Evolutionary conservation across 1,140 invertebrate genomes (phyloP), one percentile per base, ranked within the genome.

Genomic region (Rhopalosiphum padi): DNA sequence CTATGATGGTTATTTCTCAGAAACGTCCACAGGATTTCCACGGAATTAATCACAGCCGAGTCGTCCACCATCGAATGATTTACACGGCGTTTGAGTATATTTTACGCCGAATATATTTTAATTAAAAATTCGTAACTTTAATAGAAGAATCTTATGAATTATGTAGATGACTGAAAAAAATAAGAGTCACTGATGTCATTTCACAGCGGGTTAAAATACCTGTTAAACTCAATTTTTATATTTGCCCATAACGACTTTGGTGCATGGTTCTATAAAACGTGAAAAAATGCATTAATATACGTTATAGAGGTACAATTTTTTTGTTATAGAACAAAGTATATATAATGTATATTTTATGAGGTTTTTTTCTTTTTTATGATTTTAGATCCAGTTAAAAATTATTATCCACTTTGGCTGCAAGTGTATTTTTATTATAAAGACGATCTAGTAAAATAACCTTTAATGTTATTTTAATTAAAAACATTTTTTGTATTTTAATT

Each of bases 71-170:
- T 68, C 60, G 60, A 68, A 68, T 68, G 30, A n/a, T 68, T 68
- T 68, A 68, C 60, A 68, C 30, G 60, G 60, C 30, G 60, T 68
- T 68, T n/a, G 30, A 68, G 60, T 68, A 68, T 68, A 68, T 68
- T n/a, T 68, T 68, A 68, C 30, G 60, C 60, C 60, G 60, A 68
- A 68, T 68, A 68, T 68, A 68, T 68, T 68, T 68, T 68, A n/a
- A 68, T 68, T 68, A 68, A 68, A 68, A 68, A 68, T 15, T 68
- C 60, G 60, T n/a, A 18, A 68, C 60, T n/a, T n/a, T 18, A 68
- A 68, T 68, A 11, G 30, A 68, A 68, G 30, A n/a, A 68, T 68
- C 60, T 68, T 68, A 68, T 68, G 60, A 68, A 68, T 68, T 68
- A 68, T 68, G 30, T n/a, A 68, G 60, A 68, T 68, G 60, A 68